A percentile compares a stretch with the other conserved stretches of the same genome.
phyloP scores from a whole-genome alignment of 2,888 invertebrate species.

The Xiphydria camelus region DNA sequence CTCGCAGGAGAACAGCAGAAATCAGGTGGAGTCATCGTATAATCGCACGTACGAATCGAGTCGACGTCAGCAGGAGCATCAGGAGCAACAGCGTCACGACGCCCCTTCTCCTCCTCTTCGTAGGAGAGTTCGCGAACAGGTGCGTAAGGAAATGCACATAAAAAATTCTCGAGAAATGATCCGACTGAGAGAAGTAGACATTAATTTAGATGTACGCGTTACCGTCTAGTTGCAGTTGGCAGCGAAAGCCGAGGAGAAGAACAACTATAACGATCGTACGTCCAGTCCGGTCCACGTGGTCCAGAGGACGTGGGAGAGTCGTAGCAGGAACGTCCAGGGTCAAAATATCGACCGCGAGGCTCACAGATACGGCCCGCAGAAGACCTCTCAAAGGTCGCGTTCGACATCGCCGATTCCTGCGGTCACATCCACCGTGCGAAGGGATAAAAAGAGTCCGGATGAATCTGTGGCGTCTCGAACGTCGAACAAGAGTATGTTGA shows the following conservation, averaged over 20 bases:
- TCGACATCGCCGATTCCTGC: slow-evolving; percentile 37
- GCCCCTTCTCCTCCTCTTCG: slow-evolving; percentile 49
- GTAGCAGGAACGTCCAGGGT: slow-evolving; percentile 34
- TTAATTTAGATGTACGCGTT: too few relatives aligned
- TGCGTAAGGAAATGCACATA: slow-evolving; percentile 6
- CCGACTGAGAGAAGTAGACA: too few relatives aligned
- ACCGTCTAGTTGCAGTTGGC: slow-evolving; percentile 30
- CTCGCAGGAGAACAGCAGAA: slow-evolving; percentile 32
- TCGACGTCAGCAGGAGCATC: slow-evolving; percentile 14
- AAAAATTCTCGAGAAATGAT: neutral
- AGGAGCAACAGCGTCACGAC: slow-evolving; percentile 20
- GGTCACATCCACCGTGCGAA: slow-evolving; percentile 18
- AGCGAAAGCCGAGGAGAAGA: slow-evolving; percentile 36
- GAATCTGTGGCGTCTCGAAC: slow-evolving; percentile 24
- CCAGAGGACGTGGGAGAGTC: slow-evolving; percentile 51
- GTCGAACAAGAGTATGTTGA: too few relatives aligned
- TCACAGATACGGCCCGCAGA: slow-evolving; percentile 27
- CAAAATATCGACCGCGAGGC: slow-evolving; percentile 17
- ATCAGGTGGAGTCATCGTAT: slow-evolving; percentile 37
- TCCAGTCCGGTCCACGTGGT: slow-evolving; percentile 49
- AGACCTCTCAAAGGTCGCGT: slow-evolving; percentile 32
- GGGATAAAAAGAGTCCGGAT: slow-evolving; percentile 29
- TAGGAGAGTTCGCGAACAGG: slow-evolving; percentile 45
- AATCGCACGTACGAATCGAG: slow-evolving; percentile 34
- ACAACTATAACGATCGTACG: slow-evolving; percentile 23